Evolutionary conservation across 1,140 invertebrate species (phyloP).

Genomic region (Ganaspis sp.): DNA sequence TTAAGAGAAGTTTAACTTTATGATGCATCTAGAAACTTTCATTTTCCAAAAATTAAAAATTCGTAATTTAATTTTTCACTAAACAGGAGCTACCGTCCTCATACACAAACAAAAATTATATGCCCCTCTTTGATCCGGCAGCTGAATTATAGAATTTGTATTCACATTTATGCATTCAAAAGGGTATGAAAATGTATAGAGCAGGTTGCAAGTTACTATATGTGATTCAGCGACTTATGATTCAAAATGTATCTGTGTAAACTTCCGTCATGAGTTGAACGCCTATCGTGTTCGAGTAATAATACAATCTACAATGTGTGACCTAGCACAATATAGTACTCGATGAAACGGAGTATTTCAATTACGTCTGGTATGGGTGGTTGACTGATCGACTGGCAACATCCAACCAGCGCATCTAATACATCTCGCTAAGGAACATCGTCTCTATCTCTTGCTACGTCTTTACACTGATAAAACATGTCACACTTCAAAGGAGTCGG

Average conservation of each 20-base stretch:
- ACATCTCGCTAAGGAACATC: conserved; percentile 17
- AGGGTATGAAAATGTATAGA: not conserved
- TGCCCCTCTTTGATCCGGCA: too few species aligned
- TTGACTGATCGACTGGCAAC: not conserved
- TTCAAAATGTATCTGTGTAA: not conserved
- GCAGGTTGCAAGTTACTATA: not conserved
- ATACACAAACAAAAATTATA: too few species aligned
- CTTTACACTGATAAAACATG: conserved; percentile 12
- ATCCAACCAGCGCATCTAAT: not conserved
- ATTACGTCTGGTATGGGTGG: not conserved
- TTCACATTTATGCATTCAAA: not conserved
- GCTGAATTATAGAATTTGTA: too few species aligned
- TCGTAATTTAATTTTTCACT: too few species aligned
- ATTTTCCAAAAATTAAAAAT: too few species aligned
- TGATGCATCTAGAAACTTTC: too few species aligned
- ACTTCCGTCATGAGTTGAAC: conserved; percentile 1
- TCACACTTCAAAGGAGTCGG: not conserved
- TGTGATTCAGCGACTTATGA: not conserved
- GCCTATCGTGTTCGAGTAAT: conserved; percentile 19
- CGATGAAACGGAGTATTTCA: conserved; percentile 2
- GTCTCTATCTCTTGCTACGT: not conserved
- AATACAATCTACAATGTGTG: not conserved
- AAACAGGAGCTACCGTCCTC: too few species aligned
- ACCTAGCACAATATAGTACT: not conserved
- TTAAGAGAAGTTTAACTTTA: too few species aligned